phyloP scores from a whole-genome alignment of 2,113 vertebrate species.

The Myiozetetes cayanensis region DNA sequence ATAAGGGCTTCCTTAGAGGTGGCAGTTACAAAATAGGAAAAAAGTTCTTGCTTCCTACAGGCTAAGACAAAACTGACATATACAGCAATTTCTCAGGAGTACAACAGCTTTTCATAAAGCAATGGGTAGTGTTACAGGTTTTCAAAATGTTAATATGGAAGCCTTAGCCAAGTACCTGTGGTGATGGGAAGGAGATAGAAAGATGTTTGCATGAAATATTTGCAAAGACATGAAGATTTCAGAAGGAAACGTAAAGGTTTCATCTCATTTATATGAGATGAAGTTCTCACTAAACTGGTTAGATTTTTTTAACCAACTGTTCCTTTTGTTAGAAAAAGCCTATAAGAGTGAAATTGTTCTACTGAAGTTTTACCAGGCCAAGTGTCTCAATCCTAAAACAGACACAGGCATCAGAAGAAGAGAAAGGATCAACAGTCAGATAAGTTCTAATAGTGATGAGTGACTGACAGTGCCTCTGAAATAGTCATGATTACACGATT shows the following conservation, averaged over 20 bases:
- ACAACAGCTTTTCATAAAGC: not conserved
- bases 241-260: not conserved
- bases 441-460: not conserved
- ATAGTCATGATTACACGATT: not conserved
- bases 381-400: not conserved
- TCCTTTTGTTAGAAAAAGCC: not conserved
- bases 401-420: not conserved
- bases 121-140: not conserved
- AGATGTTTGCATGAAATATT: not conserved
- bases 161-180: not conserved
- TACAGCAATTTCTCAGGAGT: not conserved
- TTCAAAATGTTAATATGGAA: not conserved
- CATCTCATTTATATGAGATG: not conserved
- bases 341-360: not conserved
- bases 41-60: not conserved
- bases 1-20: not conserved
- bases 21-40: not conserved
- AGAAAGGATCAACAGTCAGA: not conserved
- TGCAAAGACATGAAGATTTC: not conserved
- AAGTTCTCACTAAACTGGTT: not conserved
- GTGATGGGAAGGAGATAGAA: not conserved
- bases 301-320: not conserved
- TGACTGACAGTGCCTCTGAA: not conserved
- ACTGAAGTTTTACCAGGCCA: not conserved
- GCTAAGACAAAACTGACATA: not conserved